Percentiles rank a stretch among this genome's conserved stretches.
Evolutionary conservation across 2,888 invertebrate genomes (phyloP).

Genomic region (Seira musarum): DNA sequence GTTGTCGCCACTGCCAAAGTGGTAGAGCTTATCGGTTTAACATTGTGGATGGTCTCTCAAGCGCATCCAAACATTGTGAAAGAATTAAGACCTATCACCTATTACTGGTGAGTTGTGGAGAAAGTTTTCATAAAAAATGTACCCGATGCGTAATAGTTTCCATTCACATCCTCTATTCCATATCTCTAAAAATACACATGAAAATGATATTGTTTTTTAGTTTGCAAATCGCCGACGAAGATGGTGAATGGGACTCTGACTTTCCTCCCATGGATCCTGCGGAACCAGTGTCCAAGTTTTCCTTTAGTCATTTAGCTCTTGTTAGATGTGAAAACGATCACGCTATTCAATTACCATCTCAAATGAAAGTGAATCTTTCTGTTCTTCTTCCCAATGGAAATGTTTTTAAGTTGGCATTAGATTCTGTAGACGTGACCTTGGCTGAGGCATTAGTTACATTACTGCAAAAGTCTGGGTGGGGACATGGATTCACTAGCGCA

Average conservation of each 20-base stretch:
- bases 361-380: slow-evolving; percentile 53
- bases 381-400: slow-evolving; percentile 66
- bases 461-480: slow-evolving; percentile 66
- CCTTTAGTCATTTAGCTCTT: slow-evolving; percentile 90
- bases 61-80: slow-evolving; percentile 71
- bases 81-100: slow-evolving; percentile 46
- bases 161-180: too few relatives aligned
- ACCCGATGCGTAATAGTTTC: not conserved
- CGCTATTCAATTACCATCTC: slow-evolving; percentile 28
- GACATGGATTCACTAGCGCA: slow-evolving; percentile 31
- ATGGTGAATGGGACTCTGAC: slow-evolving; percentile 94
- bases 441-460: slow-evolving; percentile 62
- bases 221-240: slow-evolving; percentile 95
- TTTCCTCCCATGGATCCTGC: slow-evolving; percentile 91
- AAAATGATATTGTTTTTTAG: slow-evolving; percentile 76
- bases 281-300: slow-evolving; percentile 94
- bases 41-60: slow-evolving; percentile 83
- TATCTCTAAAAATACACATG: too few relatives aligned
- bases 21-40: slow-evolving; percentile 91
- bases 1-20: slow-evolving; percentile 90
- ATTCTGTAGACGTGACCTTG: slow-evolving; percentile 56
- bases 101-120: slow-evolving; percentile 49
- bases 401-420: slow-evolving; percentile 55
- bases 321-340: slow-evolving; percentile 73
- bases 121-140: slow-evolving; percentile 56